Percentiles rank a stretch among this genome's conserved stretches.
These are phyloP conservation scores for Ctenopoma multispine DNA, from an alignment of 2,797 vertebrate genomes.

Conservation along the genomic window DNA sequence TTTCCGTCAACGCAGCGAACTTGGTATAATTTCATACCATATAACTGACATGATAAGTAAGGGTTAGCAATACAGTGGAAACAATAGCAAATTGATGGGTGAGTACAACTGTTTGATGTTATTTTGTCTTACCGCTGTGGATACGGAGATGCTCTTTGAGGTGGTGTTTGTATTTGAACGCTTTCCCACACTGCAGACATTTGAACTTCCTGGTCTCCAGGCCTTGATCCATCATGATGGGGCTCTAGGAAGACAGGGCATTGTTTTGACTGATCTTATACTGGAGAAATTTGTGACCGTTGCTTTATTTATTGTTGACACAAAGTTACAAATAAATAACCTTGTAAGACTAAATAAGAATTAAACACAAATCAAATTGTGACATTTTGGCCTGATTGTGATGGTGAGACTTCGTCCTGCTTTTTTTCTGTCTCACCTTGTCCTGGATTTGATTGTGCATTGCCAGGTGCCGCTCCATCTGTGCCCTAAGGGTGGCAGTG, in stretches of 20 bases:
- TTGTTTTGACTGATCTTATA: slow-evolving; percentile 25
- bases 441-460: slow-evolving; percentile 82
- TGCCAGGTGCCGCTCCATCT: slow-evolving; percentile 84
- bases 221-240: slow-evolving; percentile 76
- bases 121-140: slow-evolving; percentile 86
- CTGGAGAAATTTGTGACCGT: neutral
- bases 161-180: slow-evolving; percentile 91
- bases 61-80: slow-evolving; percentile 52
- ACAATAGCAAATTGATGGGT: slow-evolving; percentile 66
- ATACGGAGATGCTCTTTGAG: slow-evolving; percentile 90
- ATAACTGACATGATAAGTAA: slow-evolving; percentile 55
- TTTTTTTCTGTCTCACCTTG: slow-evolving; percentile 70
- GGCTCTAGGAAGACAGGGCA: slow-evolving; percentile 62
- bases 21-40: slow-evolving; percentile 55
- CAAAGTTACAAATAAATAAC: slow-evolving; percentile 1
- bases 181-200: slow-evolving; percentile 88
- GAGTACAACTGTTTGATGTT: slow-evolving; percentile 56
- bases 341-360: neutral
- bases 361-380: neutral
- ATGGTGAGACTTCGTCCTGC: neutral
- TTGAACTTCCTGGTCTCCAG: slow-evolving; percentile 87
- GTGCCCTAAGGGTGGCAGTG: slow-evolving; percentile 80
- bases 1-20: slow-evolving; percentile 48
- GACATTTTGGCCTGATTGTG: neutral
- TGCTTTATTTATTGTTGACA: neutral